Base-by-base conservation (phyloP, 2,113 vertebrate genomes). In the Herpetotheres cachinnans region DNA sequence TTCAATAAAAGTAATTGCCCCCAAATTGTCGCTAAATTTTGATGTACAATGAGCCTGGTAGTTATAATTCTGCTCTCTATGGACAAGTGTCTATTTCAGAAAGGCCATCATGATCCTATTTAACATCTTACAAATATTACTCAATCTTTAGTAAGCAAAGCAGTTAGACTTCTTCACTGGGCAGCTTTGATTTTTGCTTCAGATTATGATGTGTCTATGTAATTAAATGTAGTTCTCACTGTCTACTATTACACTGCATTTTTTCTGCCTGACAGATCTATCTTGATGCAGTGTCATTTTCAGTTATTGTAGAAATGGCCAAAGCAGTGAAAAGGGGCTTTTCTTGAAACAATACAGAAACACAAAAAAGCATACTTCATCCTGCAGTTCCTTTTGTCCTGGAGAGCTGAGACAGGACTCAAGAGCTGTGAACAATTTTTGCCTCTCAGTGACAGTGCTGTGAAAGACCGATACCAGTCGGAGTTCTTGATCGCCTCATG, bases 171-270 rank as follows among this genome's bases (percentile, higher is more conserved):
- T 86, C 19, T 34, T 91, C 36, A 47, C 25, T 26, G 22, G 20
- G 12, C 16, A 87, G 40, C 73, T 97, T 92, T 82, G 65, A 82
- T 82, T 95, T 94, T 72, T 95, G 21, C 61, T 94, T 89, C 67
- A 94, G 72, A 79, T 95, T 67, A 72, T 47, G 17, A 77, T 52
- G 26, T 36, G 34, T 36, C 65, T 59, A 9, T 42, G 29, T 76
- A 94, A 95, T 93, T 95, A 95, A 92, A 85, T 69, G 40, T 56
- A 59, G 34, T 27, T 34, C 42, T 83, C 7, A 3, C 20, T 84
- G 62, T n/a, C 80, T 73, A 8, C 80, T 89, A 67, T 61, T 72
- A 78, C 22, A 46, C 8, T 56, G 40, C 16, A 70, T 63, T 74
- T 86, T 82, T 78, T 87, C n/a, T 83, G 52, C 52, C 82, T 76